Base-by-base conservation (phyloP, 2,797 vertebrate species). In the Sarcophilus harrisii region DNA sequence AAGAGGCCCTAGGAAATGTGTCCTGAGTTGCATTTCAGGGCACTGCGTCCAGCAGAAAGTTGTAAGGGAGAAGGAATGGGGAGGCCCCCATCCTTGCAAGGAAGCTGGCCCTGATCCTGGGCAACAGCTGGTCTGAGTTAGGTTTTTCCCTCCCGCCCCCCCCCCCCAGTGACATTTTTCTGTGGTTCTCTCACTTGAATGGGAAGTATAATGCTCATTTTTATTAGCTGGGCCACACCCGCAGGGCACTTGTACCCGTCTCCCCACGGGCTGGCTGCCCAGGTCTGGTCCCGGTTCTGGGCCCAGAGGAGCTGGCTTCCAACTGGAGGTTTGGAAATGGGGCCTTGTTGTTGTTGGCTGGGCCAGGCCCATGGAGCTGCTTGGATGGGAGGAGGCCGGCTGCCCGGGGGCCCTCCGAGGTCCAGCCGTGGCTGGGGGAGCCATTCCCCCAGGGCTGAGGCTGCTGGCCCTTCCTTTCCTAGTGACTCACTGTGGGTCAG, bases 91-190 rank as follows among this genome's bases (percentile, higher is more conserved):
- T 38, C 52, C 95, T 5, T 13, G 95, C 93, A 0, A 1, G 96
- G 97, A 97, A 97, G 97, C 98, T 98, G 98, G 98, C 97, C 94
- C 90, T 73, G 90, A 16, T 97, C 98, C 98, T 92, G 0, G 95
- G 95, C 94, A 97, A 87, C 98, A 98, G 97, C 97, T 98, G 98
- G 0, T 0, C 93, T 94, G 97, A 96, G 96, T 97, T 97, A 1
- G 94, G 93, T 97, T 97, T 96, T 97, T 89, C 5, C 0, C 32
- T 95, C 96, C n/a, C n/a, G n/a, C n/a, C n/a, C n/a, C 96, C 97
- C 38, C 66, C n/a, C 66, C 38, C 97, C 96, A 81, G 93, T 91
- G 0, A 96, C 96, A 98, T 98, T 98, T 98, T 98, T 98, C 94
- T 95, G 97, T 66, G 97, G 94, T 98, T 98, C 96, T 94, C 96